A percentile compares a stretch with the other conserved stretches of the same genome.
Evolutionary conservation across 1,140 invertebrate genomes (phyloP).

Genomic region (Drosophila sechellia): DNA sequence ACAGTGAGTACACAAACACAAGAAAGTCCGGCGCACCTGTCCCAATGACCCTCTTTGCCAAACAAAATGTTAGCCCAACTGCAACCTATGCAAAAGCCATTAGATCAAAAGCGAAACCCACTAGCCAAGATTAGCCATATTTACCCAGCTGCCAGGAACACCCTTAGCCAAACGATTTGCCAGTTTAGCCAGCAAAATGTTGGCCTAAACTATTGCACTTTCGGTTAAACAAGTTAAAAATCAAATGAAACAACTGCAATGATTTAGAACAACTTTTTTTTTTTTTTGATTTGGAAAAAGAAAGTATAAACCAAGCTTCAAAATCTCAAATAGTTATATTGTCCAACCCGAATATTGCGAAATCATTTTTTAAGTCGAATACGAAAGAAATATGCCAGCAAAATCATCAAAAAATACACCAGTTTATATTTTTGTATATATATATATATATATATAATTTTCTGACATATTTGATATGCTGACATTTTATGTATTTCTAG

Average conservation of each 20-base stretch:
- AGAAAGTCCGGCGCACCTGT: conserved; percentile 1
- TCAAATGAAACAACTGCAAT: too few species aligned
- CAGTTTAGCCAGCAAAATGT: background rate
- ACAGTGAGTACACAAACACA: background rate
- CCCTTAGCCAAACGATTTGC: background rate
- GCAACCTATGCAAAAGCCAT: background rate
- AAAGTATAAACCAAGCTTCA: too few species aligned
- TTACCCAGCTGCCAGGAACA: conserved; percentile 3
- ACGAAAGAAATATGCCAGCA: background rate
- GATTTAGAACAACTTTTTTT: too few species aligned
- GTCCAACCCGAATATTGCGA: too few species aligned
- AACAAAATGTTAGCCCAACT: conserved; percentile 7
- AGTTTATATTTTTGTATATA: conserved; percentile 19
- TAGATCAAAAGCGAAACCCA: conserved; percentile 1
- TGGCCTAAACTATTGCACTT: background rate
- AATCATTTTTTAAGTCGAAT: too few species aligned
- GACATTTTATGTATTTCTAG: conserved; percentile 65
- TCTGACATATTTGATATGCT: conserved; percentile 78
- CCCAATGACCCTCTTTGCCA: background rate
- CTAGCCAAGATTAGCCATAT: background rate
- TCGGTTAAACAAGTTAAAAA: too few species aligned
- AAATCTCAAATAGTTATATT: too few species aligned
- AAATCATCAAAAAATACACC: background rate
- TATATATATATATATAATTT: conserved; percentile 34
- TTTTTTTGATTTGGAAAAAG: too few species aligned